These are phyloP conservation scores for Neodiprion lecontei DNA, from an alignment of 1,140 invertebrate genomes.

Conservation along the genomic window DNA sequence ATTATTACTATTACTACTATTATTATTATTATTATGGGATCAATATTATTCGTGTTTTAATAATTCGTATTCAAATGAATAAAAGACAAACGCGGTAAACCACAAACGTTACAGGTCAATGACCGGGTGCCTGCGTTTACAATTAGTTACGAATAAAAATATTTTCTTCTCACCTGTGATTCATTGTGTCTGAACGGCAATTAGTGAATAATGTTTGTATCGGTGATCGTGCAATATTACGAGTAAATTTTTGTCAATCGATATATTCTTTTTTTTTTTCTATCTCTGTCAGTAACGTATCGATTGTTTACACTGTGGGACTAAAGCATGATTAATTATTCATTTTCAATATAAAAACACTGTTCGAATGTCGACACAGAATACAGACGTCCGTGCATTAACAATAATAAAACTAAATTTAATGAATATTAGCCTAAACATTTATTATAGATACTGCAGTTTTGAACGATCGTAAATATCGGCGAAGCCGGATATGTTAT, in stretches of 20 bases:
- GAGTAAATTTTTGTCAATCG: constrained; percentile 23
- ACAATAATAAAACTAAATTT: constrained; percentile 33
- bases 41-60: too few species aligned
- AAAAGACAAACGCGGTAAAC: too few species aligned
- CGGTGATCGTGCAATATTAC: constrained; percentile 43
- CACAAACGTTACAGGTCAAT: too few species aligned
- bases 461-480: too few species aligned
- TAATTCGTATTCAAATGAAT: too few species aligned
- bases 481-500: too few species aligned
- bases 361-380: not conserved
- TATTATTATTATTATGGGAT: too few species aligned
- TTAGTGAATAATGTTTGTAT: constrained; percentile 20
- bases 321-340: constrained; percentile 11
- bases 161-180: constrained; percentile 51
- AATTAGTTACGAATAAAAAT: too few species aligned
- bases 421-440: too few species aligned
- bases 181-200: constrained; percentile 9
- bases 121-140: too few species aligned
- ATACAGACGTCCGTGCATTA: constrained; percentile 37
- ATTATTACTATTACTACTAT: not conserved
- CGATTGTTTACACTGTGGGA: not conserved
- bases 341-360: not conserved
- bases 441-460: too few species aligned
- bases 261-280: too few species aligned
- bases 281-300: not conserved